Conservation (phyloP, 2,113 vertebrate species). For the Oxyura jamaicensis region DNA sequence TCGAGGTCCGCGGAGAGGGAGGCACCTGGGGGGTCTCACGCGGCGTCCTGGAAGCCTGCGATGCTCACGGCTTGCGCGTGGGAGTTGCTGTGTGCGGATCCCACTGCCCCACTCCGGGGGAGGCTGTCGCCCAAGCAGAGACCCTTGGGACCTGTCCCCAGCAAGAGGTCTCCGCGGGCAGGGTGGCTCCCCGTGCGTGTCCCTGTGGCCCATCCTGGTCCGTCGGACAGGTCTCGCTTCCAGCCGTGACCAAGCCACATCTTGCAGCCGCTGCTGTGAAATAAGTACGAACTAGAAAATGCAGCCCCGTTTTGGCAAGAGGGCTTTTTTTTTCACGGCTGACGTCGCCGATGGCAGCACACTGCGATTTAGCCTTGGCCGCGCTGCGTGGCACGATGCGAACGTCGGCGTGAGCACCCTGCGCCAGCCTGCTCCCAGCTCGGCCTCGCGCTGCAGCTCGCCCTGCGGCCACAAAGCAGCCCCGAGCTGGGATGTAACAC, state of each 20-base stretch:
- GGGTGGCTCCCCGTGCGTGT: no score
- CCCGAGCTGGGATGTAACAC: neutral
- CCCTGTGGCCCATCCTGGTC: no score
- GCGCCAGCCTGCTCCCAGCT: no score
- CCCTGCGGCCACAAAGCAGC: no score
- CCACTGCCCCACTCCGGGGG: neutral
- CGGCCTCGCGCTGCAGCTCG: no score
- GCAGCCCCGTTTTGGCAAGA: neutral
- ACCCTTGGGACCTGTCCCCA: neutral
- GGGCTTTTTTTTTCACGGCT: neutral
- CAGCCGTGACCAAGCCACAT: neutral
- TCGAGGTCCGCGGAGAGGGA: neutral
- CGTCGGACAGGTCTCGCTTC: neutral
- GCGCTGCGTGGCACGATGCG: no score
- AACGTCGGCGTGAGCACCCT: no score
- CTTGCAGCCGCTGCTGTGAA: neutral
- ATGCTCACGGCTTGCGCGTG: neutral
- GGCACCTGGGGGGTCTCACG: neutral
- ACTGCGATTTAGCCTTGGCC: no score
- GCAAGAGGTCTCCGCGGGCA: no score
- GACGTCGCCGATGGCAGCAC: neutral
- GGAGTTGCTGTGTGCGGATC: neutral
- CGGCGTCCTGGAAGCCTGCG: neutral
- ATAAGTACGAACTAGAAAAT: neutral
- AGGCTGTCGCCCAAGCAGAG: rapidly evolving